Evolutionary conservation across 2,113 vertebrate genomes (phyloP).

Genomic region (Oreochromis niloticus): DNA sequence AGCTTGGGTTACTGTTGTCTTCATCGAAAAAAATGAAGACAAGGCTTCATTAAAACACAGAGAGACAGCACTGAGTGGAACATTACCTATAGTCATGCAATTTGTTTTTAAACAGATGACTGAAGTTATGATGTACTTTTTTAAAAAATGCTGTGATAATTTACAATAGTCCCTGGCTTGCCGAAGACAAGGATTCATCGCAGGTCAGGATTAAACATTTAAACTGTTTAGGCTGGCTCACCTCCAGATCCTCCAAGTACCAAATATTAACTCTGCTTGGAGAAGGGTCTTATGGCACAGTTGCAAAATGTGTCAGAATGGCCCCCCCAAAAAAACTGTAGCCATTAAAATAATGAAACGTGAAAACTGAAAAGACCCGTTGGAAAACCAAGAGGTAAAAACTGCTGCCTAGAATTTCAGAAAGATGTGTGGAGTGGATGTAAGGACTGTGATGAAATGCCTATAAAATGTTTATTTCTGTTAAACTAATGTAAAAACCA

Average conservation of each 20-base stretch:
- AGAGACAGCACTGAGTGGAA: not conserved
- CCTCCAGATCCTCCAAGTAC: not conserved
- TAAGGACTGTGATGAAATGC: not conserved
- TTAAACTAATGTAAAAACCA: not conserved
- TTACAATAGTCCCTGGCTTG: not conserved
- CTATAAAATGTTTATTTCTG: not conserved
- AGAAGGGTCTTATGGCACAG: not conserved
- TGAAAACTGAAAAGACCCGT: not conserved
- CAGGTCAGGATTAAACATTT: not conserved
- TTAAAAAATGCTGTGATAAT: fast-evolving
- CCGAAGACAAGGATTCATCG: not conserved
- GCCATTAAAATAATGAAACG: not conserved
- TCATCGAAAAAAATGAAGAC: not conserved
- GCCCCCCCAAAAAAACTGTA: not conserved
- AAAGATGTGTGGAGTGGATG: not conserved
- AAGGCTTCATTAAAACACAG: not conserved
- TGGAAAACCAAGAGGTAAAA: not conserved
- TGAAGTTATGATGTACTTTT: not conserved
- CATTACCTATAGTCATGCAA: not conserved
- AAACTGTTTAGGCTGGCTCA: not conserved
- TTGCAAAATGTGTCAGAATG: not conserved
- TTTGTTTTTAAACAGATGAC: not conserved
- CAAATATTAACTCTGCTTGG: not conserved
- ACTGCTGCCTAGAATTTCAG: not conserved
- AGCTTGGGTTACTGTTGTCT: not conserved